Base-by-base conservation (phyloP, 2,797 vertebrate genomes). In the Emys orbicularis region DNA sequence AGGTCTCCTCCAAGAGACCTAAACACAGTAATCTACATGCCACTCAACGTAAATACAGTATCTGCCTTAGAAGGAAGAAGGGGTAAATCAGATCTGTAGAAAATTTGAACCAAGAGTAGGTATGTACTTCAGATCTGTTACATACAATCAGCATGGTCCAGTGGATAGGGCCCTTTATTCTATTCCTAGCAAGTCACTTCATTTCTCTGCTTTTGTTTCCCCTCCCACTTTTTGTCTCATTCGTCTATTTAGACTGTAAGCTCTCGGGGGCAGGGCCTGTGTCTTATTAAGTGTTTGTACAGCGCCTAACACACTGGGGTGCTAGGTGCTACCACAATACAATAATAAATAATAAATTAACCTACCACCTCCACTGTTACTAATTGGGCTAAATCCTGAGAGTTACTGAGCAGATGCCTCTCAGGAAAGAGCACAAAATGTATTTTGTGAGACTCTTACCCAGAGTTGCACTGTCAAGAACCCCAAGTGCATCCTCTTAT, bases 241-340 rank as follows among this genome's bases (percentile, higher is more conserved):
- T 76, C 5, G 3, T 27, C 23, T 76, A 27, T 29, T 76, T 27
- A 68, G 61, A 68, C 27, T 76, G 72, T 27, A 76, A 41, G 12
- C 61, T 81, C 83, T 81, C 50, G 81, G 87, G 86, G 74, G 77
- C 87, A 91, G 79, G 12, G 41, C 27, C 41, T 16, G 34, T 76
- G 88, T 81, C 37, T 86, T 41, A 74, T 5, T 13, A 76, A 18
- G 31, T 72, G 61, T 37, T 74, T 94, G 88, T 59, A 91, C 79
- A 90, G 34, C 37, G n/a, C 81, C 82, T 95, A 83, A 94, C 92
- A 59, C 84, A 90, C 86, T 2, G 0, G 81, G 91, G 74, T 79
- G 87, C 81, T 89, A 87, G 79, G 23, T 79, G 49, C 83, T 91
- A 90, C 61, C 91, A 94, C 91, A 95, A 96, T 94, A 92, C 53